A percentile compares a stretch with the other conserved stretches of the same genome.
phyloP scores from a whole-genome alignment of 2,797 vertebrate species.

The Lutjanus argentimaculatus region DNA sequence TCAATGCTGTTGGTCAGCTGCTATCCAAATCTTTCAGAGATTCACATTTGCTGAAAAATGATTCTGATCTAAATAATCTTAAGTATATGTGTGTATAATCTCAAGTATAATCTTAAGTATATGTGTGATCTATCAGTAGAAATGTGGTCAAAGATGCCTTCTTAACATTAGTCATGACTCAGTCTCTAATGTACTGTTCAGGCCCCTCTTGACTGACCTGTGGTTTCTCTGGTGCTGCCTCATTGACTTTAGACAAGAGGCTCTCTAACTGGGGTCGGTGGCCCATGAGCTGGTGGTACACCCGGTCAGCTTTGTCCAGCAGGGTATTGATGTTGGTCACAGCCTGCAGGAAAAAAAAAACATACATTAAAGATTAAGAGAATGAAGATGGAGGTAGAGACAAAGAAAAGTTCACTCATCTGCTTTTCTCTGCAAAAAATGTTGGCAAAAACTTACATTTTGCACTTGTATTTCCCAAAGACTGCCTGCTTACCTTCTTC shows the following conservation, averaged over 20 bases:
- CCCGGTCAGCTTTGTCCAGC: conserved; percentile 97
- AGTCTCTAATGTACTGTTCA: neutral
- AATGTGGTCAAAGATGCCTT: neutral
- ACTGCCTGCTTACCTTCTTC: conserved; percentile 90
- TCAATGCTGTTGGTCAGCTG: neutral
- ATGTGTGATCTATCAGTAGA: neutral
- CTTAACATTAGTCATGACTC: neutral
- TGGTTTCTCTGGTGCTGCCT: conserved; percentile 97
- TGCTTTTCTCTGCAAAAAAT: neutral
- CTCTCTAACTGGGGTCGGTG: conserved; percentile 97
- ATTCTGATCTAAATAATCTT: neutral
- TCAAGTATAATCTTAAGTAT: too few relatives aligned
- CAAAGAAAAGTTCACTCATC: neutral
- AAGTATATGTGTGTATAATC: too few relatives aligned
- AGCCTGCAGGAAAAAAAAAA: conserved; percentile 83
- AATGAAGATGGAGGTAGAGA: neutral
- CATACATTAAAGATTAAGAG: neutral
- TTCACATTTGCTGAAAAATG: neutral
- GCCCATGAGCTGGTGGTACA: conserved; percentile 99
- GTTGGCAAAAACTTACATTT: neutral
- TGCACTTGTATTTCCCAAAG: neutral
- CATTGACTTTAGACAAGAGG: conserved; percentile 97
- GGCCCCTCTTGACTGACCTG: conserved; percentile 86
- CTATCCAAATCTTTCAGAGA: neutral
- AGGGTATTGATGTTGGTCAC: conserved; percentile 99